Percentiles rank a stretch among this genome's conserved stretches.
phyloP scores from a whole-genome alignment of 2,888 invertebrate genomes.

The Chrysolina americana region DNA sequence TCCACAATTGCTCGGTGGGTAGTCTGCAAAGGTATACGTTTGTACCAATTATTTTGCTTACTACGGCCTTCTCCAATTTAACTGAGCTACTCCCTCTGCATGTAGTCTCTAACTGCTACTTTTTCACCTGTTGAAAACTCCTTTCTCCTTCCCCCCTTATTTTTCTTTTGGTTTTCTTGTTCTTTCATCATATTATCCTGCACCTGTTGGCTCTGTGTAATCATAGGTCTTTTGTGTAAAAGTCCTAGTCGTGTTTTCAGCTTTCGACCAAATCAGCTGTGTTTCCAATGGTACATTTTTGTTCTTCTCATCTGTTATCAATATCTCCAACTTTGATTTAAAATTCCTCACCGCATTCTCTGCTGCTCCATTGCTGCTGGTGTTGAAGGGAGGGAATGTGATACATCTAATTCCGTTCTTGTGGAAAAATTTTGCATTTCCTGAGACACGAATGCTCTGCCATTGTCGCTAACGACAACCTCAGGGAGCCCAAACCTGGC shows the following conservation, averaged over 20 bases:
- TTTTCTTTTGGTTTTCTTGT: background rate
- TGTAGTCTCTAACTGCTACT: background rate
- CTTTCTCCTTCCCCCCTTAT: background rate
- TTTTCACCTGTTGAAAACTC: too few species aligned
- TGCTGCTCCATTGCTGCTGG: too few species aligned
- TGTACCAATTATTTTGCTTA: background rate
- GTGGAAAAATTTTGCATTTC: too few species aligned
- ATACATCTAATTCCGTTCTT: too few species aligned
- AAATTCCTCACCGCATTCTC: conserved; percentile 34
- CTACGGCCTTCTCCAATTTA: background rate
- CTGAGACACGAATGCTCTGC: too few species aligned
- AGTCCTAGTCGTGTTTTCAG: too few species aligned
- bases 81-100: background rate
- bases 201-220: background rate
- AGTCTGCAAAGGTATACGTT: background rate
- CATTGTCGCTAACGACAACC: too few species aligned
- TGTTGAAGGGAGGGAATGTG: too few species aligned
- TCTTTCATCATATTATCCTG: background rate
- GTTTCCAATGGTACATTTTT: background rate
- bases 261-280: too few species aligned
- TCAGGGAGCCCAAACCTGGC: too few species aligned
- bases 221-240: background rate
- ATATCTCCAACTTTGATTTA: conserved; percentile 29
- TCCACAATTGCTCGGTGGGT: background rate
- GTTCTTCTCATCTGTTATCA: conserved; percentile 5